These are phyloP conservation scores for Eueremaeus valkanovi DNA, from an alignment of 2,888 invertebrate species.

Conservation along the genomic window DNA sequence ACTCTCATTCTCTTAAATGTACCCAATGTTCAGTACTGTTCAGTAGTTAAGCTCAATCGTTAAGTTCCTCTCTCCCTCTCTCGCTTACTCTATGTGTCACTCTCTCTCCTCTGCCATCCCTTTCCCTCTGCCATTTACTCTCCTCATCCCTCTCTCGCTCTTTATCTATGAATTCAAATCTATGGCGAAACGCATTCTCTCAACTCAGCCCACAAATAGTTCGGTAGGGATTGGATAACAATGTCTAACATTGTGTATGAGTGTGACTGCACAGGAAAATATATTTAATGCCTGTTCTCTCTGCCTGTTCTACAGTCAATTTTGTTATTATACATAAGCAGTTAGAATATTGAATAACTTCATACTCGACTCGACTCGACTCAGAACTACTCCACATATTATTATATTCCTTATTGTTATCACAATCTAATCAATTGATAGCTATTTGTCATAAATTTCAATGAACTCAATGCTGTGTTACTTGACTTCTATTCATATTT, in stretches of 20 bases:
- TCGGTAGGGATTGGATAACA: slow-evolving; percentile 28
- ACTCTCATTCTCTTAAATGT: not conserved
- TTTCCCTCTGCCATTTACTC: no score
- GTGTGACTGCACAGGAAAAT: slow-evolving; percentile 14
- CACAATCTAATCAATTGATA: not conserved
- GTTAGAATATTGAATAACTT: not conserved
- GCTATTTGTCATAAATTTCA: no score
- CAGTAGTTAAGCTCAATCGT: slow-evolving; percentile 17
- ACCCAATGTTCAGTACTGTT: no score
- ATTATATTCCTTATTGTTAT: not conserved
- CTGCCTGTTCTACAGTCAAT: not conserved
- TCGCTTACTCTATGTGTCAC: no score
- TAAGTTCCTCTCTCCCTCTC: not conserved
- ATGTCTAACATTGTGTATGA: slow-evolving; percentile 27
- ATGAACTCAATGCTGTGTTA: no score
- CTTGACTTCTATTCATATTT: no score
- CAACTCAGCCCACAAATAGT: slow-evolving; percentile 24
- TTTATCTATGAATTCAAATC: not conserved
- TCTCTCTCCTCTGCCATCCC: no score
- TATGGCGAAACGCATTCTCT: slow-evolving; percentile 2
- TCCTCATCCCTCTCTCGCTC: not conserved
- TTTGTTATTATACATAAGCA: not conserved
- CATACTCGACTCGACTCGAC: not conserved
- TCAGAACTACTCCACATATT: not conserved
- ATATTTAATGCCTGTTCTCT: not conserved